Evolutionary conservation across 2,888 invertebrate species (phyloP), one percentile per base, ranked within the genome.

Genomic region (Synanthedon vespiformis): DNA sequence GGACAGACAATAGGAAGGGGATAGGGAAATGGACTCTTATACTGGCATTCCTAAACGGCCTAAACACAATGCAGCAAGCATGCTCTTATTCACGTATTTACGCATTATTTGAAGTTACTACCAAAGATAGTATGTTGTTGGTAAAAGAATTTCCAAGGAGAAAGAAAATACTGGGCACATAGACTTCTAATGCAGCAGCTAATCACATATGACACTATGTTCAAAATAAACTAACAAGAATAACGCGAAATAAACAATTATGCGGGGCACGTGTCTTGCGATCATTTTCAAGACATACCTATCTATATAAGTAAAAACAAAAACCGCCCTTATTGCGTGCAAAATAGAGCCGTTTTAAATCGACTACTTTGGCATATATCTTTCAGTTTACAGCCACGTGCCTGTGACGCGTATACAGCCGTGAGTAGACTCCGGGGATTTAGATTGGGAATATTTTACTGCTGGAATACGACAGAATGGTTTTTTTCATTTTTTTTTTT

Each of bases 391-490:
- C 48, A 40, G 61, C 49, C 60, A 62, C 60, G 60, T 62, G 60
- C 52, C 51, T 48, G 49, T 56, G 57, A 56, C 52, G 55, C 55
- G 53, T 16, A 16, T 56, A 52, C 40, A n/a, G 52, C 34, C 6
- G 10, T 34, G 40, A 48, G 49, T 48, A 58, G 53, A 57, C 34
- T 34, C 40, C 11, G 58, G 58, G 58, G 59, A 61, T 50, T 34
- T 53, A 51, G 55, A 47, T 11, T 51, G 58, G 60, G 67, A 60
- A 60, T 60, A 57, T 59, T 62, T 61, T 57, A 53, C 50, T 51
- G 52, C 22, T 22, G 22, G 22, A 5, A 5, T 22, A 22, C 5
- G 5, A 22, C 22, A 22, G 22, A 22, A 22, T 22, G 22, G 3
- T 3, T 0, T 2, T 3, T 3, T 18, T 18, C 2, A 1, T 18